A percentile compares a stretch with the other conserved stretches of the same genome.
phyloP scores from a whole-genome alignment of 1,140 invertebrate genomes.

The Caenorhabditis tropicalis region DNA sequence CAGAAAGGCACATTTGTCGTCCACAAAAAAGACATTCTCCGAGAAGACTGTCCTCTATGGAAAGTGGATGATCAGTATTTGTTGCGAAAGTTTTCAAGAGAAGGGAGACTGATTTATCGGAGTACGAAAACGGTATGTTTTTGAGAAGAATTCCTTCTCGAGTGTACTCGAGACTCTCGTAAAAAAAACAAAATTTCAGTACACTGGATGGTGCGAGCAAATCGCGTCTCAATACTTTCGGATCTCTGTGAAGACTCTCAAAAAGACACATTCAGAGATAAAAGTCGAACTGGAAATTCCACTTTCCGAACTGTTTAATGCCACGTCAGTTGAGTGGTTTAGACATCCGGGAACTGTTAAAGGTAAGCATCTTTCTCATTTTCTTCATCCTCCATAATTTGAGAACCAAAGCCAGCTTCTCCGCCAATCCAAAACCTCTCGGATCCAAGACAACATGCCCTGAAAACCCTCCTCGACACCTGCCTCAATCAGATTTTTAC shows the following conservation, averaged over 20 bases:
- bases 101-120: constrained; percentile 42
- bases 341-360: neutral
- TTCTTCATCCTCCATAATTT: neutral
- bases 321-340: constrained; percentile 43
- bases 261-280: constrained; percentile 50
- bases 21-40: constrained; percentile 53
- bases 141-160: neutral
- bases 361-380: neutral
- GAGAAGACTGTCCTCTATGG: constrained; percentile 55
- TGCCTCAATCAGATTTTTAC: neutral
- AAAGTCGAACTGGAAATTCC: constrained; percentile 58
- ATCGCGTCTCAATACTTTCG: constrained; percentile 47
- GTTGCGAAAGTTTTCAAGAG: constrained; percentile 56
- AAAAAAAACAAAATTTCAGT: constrained; percentile 46
- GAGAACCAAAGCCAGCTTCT: neutral
- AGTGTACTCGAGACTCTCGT: too few species aligned
- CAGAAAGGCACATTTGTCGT: constrained; percentile 59
- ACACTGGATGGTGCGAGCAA: constrained; percentile 62
- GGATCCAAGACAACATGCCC: constrained; percentile 1
- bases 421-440: neutral
- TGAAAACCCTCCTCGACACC: neutral
- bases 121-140: constrained; percentile 54
- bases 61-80: constrained; percentile 60
- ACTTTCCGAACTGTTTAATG: constrained; percentile 51
- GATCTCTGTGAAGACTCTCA: constrained; percentile 49